phyloP scores from a whole-genome alignment of 1,140 invertebrate genomes.

The Zelostemma sp. region DNA sequence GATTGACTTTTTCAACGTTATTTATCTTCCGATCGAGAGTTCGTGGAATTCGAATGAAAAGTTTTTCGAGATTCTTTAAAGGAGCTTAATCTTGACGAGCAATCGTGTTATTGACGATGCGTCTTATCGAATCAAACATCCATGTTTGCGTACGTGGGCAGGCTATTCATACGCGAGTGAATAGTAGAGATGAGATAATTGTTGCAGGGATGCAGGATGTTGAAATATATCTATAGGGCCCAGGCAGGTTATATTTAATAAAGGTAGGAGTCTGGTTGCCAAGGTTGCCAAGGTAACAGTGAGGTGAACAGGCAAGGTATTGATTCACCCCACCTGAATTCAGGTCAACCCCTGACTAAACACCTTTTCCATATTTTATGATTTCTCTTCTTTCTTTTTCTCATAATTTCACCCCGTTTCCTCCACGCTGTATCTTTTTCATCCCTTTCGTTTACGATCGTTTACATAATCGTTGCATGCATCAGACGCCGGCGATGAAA shows the following conservation, averaged over 20 bases:
- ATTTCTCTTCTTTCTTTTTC: conserved; percentile 27
- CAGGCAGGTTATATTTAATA: conserved; percentile 66
- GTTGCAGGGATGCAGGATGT: conserved; percentile 1
- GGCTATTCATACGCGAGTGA: neutral
- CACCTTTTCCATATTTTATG: conserved; percentile 59
- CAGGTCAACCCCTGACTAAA: conserved; percentile 70
- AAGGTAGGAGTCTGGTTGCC: conserved; percentile 66
- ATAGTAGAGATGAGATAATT: conserved; percentile 1
- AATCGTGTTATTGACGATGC: neutral
- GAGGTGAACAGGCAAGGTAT: conserved; percentile 69
- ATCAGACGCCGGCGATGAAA: too few species aligned
- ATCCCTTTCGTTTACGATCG: too few species aligned
- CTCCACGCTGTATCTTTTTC: too few species aligned
- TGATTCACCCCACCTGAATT: conserved; percentile 71
- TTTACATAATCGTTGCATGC: too few species aligned
- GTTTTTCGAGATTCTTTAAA: too few species aligned
- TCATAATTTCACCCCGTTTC: too few species aligned
- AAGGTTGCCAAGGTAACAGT: conserved; percentile 65
- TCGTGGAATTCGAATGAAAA: too few species aligned
- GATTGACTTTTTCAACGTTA: too few species aligned
- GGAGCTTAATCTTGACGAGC: too few species aligned
- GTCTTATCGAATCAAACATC: neutral
- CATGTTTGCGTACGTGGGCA: neutral
- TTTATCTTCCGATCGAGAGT: too few species aligned
- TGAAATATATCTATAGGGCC: conserved; percentile 19